Conservation (phyloP, 2,888 invertebrate species). For the Polydrusus cervinus region DNA sequence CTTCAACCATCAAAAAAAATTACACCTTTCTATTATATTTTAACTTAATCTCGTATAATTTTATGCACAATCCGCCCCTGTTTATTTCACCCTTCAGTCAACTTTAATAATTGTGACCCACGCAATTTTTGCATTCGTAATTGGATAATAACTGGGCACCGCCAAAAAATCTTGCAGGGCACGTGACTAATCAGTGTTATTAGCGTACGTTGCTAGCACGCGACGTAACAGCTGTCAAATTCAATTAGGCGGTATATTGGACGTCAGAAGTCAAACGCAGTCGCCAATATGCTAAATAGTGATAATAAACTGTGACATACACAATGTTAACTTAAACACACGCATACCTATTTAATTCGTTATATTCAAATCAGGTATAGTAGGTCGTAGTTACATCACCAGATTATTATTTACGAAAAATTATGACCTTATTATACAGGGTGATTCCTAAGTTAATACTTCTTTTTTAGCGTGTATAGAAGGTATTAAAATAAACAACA, state of each 20-base stretch:
- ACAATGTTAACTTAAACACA: too few species aligned
- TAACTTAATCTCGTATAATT: too few species aligned
- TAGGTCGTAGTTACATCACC: too few species aligned
- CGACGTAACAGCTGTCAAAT: constrained; percentile 28
- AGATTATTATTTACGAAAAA: too few species aligned
- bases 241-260: neutral
- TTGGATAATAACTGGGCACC: constrained; percentile 33
- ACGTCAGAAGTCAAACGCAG: neutral
- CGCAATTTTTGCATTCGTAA: constrained; percentile 40
- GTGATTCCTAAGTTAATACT: too few species aligned
- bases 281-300: constrained; percentile 1
- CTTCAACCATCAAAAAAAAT: too few species aligned
- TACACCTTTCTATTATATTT: too few species aligned
- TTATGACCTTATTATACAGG: too few species aligned
- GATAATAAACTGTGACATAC: neutral
- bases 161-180: constrained; percentile 45
- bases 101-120: neutral
- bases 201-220: constrained; percentile 31
- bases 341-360: too few species aligned
- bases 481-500: too few species aligned
- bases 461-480: too few species aligned
- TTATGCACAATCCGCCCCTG: constrained; percentile 5
- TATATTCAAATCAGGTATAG: too few species aligned
- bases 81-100: neutral
- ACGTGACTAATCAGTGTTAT: constrained; percentile 46